These are phyloP conservation scores for Phalacrocorax pelagicus DNA, from an alignment of 2,113 vertebrate species.

Conservation along the genomic window DNA sequence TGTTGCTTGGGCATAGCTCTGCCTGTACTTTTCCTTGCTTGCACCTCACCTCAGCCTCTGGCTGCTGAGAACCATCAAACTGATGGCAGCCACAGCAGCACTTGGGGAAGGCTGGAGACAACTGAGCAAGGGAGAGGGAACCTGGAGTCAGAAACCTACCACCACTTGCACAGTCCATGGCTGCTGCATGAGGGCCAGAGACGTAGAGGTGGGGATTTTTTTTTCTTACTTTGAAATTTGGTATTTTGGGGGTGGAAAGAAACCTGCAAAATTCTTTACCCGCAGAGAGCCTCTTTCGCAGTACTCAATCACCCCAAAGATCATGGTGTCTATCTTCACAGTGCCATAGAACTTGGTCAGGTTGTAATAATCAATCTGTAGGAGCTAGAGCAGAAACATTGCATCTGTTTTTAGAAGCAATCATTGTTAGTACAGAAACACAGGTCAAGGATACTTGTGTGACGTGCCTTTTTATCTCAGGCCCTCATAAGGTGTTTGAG, in stretches of 20 bases:
- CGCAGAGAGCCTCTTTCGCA: constrained; percentile 93
- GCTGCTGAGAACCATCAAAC: neutral
- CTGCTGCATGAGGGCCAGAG: neutral
- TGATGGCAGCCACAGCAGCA: neutral
- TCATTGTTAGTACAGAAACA: neutral
- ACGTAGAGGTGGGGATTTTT: neutral
- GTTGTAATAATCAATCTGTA: constrained; percentile 95
- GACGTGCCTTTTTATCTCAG: neutral
- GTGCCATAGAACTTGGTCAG: constrained; percentile 98
- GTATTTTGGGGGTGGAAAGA: neutral
- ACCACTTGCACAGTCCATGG: neutral
- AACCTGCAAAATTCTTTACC: constrained; percentile 77
- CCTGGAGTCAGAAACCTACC: neutral
- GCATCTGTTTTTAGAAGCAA: neutral
- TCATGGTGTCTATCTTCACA: constrained; percentile 87
- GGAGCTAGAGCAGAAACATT: constrained; percentile 76
- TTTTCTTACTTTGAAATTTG: neutral
- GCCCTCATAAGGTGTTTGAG: neutral
- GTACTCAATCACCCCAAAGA: constrained; percentile 92
- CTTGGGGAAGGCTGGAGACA: neutral
- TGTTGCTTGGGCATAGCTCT: neutral
- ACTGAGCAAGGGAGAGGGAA: neutral
- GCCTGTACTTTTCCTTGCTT: neutral
- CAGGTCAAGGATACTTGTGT: neutral
- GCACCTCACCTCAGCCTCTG: neutral